These are phyloP conservation scores for Gadus chalcogrammus DNA, from an alignment of 2,113 vertebrate species.

Conservation along the genomic window DNA sequence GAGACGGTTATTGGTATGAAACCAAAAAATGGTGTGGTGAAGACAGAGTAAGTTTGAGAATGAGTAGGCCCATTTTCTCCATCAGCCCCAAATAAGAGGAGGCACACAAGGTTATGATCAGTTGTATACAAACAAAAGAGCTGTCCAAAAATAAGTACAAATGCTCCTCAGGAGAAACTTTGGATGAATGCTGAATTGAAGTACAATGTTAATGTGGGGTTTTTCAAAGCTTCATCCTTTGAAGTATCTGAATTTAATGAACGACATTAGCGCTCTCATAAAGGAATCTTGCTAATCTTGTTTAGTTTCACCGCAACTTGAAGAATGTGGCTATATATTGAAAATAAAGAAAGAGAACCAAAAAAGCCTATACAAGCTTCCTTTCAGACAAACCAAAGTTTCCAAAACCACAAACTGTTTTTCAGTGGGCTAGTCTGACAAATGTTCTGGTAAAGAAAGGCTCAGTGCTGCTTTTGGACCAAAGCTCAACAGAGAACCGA, in stretches of 20 bases:
- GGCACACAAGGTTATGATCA: no score
- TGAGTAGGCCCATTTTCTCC: neutral
- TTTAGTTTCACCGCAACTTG: conserved; percentile 10
- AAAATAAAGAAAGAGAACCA: conserved; percentile 42
- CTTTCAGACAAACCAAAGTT: conserved; percentile 60
- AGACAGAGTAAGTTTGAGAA: neutral
- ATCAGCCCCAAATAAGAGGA: no score
- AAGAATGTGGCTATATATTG: conserved; percentile 42
- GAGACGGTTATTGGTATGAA: neutral
- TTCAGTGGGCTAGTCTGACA: conserved; percentile 60
- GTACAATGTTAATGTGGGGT: neutral
- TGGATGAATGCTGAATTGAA: neutral
- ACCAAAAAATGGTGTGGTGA: conserved; percentile 22
- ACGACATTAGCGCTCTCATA: neutral
- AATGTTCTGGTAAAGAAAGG: conserved; percentile 60
- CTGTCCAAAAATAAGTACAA: neutral
- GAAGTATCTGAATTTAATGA: neutral
- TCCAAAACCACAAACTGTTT: conserved; percentile 64
- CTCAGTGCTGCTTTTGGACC: conserved; percentile 52
- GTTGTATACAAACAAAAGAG: conserved; percentile 1
- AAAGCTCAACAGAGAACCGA: conserved; percentile 34
- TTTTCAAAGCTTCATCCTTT: neutral
- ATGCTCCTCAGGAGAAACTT: neutral
- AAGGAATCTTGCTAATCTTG: neutral
- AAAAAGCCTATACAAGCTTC: conserved; percentile 52